phyloP scores from a whole-genome alignment of 2,888 invertebrate genomes.

The Chrysolina oricalcia region DNA sequence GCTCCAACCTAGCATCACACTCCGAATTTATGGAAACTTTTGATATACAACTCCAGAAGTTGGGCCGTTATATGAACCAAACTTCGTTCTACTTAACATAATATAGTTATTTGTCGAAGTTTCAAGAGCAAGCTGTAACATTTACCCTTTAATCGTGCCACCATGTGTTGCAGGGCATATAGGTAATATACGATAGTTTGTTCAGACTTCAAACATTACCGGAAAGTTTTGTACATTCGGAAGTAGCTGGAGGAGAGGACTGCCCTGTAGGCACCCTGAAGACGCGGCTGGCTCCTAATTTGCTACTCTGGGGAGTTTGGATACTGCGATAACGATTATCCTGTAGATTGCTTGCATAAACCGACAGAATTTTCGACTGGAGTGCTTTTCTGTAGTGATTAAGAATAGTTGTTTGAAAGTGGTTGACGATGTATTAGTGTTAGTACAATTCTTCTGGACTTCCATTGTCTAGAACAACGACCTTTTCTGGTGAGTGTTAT shows the following conservation, averaged over 20 bases:
- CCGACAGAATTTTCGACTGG: background rate
- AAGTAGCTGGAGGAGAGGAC: conserved; percentile 25
- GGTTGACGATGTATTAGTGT: no score
- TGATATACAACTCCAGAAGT: conserved; percentile 55
- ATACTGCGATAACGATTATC: conserved; percentile 1
- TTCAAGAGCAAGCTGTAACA: conserved; percentile 64
- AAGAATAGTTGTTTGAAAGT: no score
- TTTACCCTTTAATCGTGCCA: conserved; percentile 65
- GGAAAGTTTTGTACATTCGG: conserved; percentile 59
- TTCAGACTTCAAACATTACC: conserved; percentile 63
- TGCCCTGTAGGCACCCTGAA: conserved; percentile 37
- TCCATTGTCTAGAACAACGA: background rate
- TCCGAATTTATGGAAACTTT: conserved; percentile 51
- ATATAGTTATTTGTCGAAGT: conserved; percentile 64
- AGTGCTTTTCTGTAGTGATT: background rate
- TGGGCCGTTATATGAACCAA: conserved; percentile 54
- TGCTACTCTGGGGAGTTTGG: conserved; percentile 5
- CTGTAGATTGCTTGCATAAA: background rate
- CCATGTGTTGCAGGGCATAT: conserved; percentile 65
- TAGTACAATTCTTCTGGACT: background rate
- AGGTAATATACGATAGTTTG: conserved; percentile 66
- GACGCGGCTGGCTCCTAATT: conserved; percentile 35
- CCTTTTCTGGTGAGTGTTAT: no score
- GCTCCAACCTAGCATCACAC: conserved; percentile 16
- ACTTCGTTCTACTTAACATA: conserved; percentile 62